Evolutionary conservation across 2,888 invertebrate species (phyloP).

Genomic region (Microchrysa polita): DNA sequence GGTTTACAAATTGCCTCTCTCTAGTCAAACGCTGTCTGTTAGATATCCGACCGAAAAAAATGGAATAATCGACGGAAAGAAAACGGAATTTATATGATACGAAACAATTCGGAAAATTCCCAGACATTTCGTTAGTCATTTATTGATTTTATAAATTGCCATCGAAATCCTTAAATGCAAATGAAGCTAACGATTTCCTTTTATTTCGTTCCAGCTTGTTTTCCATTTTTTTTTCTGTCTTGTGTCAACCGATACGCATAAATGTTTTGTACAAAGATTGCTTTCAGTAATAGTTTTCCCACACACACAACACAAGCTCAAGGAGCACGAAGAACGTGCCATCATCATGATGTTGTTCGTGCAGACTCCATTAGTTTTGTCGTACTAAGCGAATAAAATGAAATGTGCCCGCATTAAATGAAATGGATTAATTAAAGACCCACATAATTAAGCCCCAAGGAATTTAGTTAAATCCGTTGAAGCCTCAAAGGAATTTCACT

Average conservation of each 20-base stretch:
- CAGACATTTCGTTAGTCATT: neutral
- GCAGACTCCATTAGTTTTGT: neutral
- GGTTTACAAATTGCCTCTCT: neutral
- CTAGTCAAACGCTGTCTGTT: too few species aligned
- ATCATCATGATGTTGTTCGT: neutral
- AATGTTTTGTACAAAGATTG: neutral
- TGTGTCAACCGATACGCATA: neutral
- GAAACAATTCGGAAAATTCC: neutral
- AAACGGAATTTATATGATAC: conserved; percentile 9
- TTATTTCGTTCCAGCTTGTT: neutral
- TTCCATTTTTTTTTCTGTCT: neutral
- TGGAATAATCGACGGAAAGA: too few species aligned
- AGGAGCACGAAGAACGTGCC: too few species aligned
- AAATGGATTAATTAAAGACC: conserved; percentile 45
- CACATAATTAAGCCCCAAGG: conserved; percentile 44
- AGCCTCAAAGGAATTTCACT: conserved; percentile 20
- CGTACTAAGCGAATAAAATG: conserved; percentile 10
- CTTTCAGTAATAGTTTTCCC: conserved; percentile 22
- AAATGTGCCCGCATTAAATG: conserved; percentile 41
- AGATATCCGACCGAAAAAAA: neutral
- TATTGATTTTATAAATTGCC: conserved; percentile 1
- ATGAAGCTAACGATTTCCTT: neutral
- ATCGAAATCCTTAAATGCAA: neutral
- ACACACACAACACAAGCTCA: neutral
- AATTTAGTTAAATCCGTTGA: conserved; percentile 39